Evolutionary conservation across 2,113 vertebrate species (phyloP), one percentile per base, ranked within the genome.

Genomic region (Vulpes lagopus): DNA sequence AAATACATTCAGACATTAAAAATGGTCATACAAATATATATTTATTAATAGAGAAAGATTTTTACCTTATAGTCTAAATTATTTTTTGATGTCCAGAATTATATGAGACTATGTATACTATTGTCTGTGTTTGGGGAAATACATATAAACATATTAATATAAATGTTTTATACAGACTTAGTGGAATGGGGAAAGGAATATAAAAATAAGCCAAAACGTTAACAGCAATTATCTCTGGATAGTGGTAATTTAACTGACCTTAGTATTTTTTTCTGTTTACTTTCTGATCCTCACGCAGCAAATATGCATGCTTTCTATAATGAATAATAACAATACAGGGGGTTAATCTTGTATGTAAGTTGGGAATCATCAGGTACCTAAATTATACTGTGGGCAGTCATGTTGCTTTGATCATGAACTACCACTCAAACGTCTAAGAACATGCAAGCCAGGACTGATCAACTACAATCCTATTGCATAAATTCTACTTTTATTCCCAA

Each of bases 401-500:
- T n/a, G 32, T 32, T 71, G 55, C 49, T 71, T 6, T 65, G 49
- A 65, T 55, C 59, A 69, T 11, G 10, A 76, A 15, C 38, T 25
- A 78, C 10, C 59, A 71, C 22, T 74, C 64, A 76, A 11, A 19
- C 25, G 57, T 89, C 65, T 91, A 23, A 82, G 38, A 94, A 62
- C 38, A 91, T 25, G 57, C 15, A 55, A 65, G 32, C 23, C 35
- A 81, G 49, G 30, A 57, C 27, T 1, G 27, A n/a, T 53, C 27
- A 64, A 67, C 12, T 53, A 9, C 23, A 22, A 80, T 35, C 5
- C 14, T 11, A 55, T 1, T 64, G 5, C 5, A 85, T 73, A 90
- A 95, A 97, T 55, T 53, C 69, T 69, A 85, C 30, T 94, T 92
- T 64, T 76, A 80, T n/a, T 87, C 76, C 38, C 22, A 94, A 90